These are phyloP conservation scores for Lochmaea capreae DNA, from an alignment of 2,888 invertebrate genomes.

Conservation along the genomic window DNA sequence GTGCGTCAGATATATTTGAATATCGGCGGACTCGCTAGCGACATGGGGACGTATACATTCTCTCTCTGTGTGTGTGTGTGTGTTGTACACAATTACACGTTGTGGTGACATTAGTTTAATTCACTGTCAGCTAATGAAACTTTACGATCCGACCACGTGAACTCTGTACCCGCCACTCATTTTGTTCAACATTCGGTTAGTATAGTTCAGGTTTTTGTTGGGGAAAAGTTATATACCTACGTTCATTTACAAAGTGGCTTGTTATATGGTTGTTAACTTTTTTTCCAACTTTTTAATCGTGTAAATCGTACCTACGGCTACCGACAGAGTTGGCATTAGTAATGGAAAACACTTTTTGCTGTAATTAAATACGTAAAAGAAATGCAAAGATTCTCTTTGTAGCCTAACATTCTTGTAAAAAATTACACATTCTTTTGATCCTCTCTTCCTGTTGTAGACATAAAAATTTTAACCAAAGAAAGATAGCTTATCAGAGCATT, in stretches of 20 bases:
- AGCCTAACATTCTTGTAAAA: too few relatives aligned
- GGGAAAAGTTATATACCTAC: conserved; percentile 52
- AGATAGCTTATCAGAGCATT: conserved; percentile 27
- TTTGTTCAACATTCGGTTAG: conserved; percentile 48
- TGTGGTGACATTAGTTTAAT: conserved; percentile 66
- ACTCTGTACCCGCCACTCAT: conserved; percentile 40
- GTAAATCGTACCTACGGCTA: not conserved
- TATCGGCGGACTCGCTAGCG: conserved; percentile 55
- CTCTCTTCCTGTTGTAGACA: not conserved
- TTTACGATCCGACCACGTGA: conserved; percentile 63
- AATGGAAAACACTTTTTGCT: not conserved
- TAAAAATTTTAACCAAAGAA: not conserved
- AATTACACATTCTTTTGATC: not conserved
- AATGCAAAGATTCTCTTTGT: too few relatives aligned
- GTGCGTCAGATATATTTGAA: conserved; percentile 64
- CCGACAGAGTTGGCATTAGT: not conserved
- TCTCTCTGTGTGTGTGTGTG: conserved; percentile 17
- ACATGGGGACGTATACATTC: conserved; percentile 53
- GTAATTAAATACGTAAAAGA: not conserved
- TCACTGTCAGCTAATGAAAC: conserved; percentile 65
- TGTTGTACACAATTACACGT: conserved; percentile 64
- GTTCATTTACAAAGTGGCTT: conserved; percentile 41
- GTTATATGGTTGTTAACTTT: conserved; percentile 26
- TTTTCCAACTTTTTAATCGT: conserved; percentile 1
- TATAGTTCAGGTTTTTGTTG: conserved; percentile 51